These are phyloP conservation scores for Plodia interpunctella DNA, from an alignment of 1,140 invertebrate genomes.

Conservation along the genomic window DNA sequence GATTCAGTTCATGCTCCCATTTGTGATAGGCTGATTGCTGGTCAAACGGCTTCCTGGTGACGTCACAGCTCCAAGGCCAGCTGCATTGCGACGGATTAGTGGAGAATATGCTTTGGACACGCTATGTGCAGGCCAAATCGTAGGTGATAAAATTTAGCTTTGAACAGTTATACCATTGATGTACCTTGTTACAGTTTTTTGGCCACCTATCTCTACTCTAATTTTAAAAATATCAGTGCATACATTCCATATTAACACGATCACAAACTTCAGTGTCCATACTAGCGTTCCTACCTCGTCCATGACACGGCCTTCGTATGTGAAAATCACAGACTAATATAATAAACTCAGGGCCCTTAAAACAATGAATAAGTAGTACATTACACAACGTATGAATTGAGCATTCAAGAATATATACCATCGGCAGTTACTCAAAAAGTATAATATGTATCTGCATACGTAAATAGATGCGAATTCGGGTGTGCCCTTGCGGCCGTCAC, in stretches of 20 bases:
- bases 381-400: background rate
- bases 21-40: conserved; percentile 27
- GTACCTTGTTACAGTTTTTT: background rate
- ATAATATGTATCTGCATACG: background rate
- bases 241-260: no score
- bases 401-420: background rate
- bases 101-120: background rate
- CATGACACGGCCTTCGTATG: no score
- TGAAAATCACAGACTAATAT: no score
- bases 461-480: conserved; percentile 7
- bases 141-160: background rate
- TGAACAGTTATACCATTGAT: background rate
- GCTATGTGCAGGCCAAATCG: background rate
- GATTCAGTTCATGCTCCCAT: conserved; percentile 23
- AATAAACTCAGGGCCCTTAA: no score
- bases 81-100: conserved; percentile 24
- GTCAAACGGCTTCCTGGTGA: conserved; percentile 32
- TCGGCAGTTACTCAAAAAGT: background rate
- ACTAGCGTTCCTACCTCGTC: no score
- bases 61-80: conserved; percentile 28
- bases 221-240: no score
- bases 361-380: no score
- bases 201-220: background rate
- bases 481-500: conserved; percentile 6
- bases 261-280: no score